phyloP scores from a whole-genome alignment of 2,888 invertebrate genomes.

The Lysandra coridon region DNA sequence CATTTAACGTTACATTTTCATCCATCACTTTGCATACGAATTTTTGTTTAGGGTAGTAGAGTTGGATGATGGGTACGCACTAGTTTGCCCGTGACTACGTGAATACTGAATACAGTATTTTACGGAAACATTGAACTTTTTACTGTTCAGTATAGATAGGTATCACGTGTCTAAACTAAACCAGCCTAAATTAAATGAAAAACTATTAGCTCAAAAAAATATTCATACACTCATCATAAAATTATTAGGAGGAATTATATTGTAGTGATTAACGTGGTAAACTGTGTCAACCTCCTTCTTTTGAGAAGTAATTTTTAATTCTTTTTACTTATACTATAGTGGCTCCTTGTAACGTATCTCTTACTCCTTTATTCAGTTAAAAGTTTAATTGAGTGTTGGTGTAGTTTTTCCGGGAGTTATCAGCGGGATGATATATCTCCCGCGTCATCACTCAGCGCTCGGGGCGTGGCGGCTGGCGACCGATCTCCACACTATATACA shows the following conservation, averaged over 20 bases:
- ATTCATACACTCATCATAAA: too few species aligned
- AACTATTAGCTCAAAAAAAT: too few species aligned
- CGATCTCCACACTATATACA: background rate
- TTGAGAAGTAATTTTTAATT: too few species aligned
- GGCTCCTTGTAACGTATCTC: background rate
- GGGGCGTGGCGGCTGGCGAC: conserved; percentile 14
- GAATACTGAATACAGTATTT: background rate
- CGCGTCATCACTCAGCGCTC: conserved; percentile 22
- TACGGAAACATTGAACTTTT: too few species aligned
- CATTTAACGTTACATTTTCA: conserved; percentile 46
- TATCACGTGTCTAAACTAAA: too few species aligned
- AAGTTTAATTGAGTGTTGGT: conserved; percentile 9
- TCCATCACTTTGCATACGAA: background rate
- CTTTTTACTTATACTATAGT: too few species aligned
- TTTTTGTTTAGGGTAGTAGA: background rate
- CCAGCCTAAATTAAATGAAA: too few species aligned
- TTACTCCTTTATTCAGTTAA: background rate
- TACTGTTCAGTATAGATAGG: too few species aligned
- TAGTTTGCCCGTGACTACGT: background rate
- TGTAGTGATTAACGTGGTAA: too few species aligned
- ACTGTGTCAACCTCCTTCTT: too few species aligned
- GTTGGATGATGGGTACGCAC: background rate
- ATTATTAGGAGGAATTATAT: too few species aligned
- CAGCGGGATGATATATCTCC: conserved; percentile 63
- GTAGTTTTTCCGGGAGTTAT: conserved; percentile 68